Base-by-base conservation (phyloP, 92 coral and sea anemone species). In the Meandrina meandrites region DNA sequence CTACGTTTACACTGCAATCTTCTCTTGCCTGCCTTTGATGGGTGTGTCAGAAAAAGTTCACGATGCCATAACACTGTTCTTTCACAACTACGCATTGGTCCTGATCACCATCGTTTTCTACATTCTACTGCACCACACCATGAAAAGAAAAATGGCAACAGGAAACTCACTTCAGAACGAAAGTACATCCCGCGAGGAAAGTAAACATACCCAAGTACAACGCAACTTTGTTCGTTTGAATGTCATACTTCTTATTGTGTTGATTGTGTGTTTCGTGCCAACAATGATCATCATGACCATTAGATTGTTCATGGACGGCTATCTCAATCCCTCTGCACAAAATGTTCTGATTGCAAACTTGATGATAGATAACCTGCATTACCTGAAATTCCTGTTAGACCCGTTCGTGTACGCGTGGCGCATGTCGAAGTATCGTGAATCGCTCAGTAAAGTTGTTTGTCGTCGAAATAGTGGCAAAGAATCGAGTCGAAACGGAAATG, bases 281-380 rank as follows among this genome's bases (percentile, higher is more conserved):
- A 8, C 70, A 8, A 21, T 35, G 34, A 22, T 80, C 3, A 3
- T 80, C 53, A 31, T 17, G 73, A 80, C 72, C n/a, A 19, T 58
- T 3, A 36, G 19, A 0, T 13, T 37, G 15, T 80, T 22, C 53
- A 12, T 8, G 19, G 84, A 3, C 1, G 5, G 30, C 18, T 6
- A 27, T 14, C 9, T 28, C 14, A n/a, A 24, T 24, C 16, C 37
- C 21, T 35, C 51, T 6, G 51, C 6, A 47, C 16, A 10, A 12
- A 8, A 17, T 22, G 70, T 32, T 15, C 35, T 58, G 31, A 32
- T 80, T 34, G 84, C 31, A 1, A 35, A 80, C 22, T 31, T 80
- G 50, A 80, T 80, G 84, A n/a, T 16, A 4, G 84, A 80, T 32
- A 80, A 58, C 84, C 71, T 80, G 84, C 71, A 58, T 34, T 80